Evolutionary conservation across 2,113 vertebrate species (phyloP).

Genomic region (Pangasianodon hypophthalmus): DNA sequence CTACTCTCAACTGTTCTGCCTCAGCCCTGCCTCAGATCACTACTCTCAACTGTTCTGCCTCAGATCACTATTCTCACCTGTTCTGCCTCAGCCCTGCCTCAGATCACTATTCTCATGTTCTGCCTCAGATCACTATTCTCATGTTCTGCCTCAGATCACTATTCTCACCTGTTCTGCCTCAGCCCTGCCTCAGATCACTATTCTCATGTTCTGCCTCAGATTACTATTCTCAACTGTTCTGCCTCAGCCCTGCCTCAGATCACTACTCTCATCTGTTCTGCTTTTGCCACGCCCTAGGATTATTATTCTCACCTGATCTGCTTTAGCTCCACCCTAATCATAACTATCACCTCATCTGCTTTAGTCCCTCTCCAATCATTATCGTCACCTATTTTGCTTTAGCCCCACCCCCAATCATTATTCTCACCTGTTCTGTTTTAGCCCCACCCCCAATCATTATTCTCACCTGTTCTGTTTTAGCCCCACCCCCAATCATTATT

Average conservation of each 20-base stretch:
- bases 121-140: too few species aligned
- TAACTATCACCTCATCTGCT: neutral
- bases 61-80: neutral
- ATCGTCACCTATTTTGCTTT: neutral
- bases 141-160: too few species aligned
- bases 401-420: neutral
- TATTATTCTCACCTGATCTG: neutral
- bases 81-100: neutral
- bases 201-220: too few species aligned
- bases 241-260: neutral
- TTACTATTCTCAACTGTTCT: neutral
- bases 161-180: too few species aligned
- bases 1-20: neutral
- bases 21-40: neutral
- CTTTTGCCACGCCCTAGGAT: neutral
- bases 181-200: too few species aligned
- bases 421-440: neutral
- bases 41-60: neutral
- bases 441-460: neutral
- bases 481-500: neutral
- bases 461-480: neutral
- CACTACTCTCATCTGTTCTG: neutral
- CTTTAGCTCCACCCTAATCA: neutral
- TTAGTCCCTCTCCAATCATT: neutral
- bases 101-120: neutral